These are phyloP conservation scores for Neodiprion fabricii DNA, from an alignment of 1,140 invertebrate genomes.

Conservation along the genomic window DNA sequence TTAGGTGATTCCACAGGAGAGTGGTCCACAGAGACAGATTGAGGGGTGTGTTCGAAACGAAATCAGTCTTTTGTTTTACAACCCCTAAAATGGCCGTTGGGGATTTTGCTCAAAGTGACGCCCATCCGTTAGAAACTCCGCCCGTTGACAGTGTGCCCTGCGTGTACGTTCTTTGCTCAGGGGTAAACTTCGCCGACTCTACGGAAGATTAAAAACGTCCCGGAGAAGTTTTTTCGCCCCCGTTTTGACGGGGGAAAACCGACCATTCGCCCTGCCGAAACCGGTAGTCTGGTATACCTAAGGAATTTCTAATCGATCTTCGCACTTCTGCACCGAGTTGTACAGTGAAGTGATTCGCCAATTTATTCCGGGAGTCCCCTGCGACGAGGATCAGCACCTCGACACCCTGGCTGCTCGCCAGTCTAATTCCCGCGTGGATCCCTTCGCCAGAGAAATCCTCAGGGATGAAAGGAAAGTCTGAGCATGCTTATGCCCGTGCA, in stretches of 20 bases:
- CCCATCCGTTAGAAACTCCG: slow-evolving; percentile 37
- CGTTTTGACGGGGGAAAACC: too few relatives aligned
- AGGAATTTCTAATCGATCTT: not conserved
- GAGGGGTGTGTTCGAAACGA: slow-evolving; percentile 46
- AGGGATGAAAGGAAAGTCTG: not conserved
- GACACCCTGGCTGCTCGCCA: not conserved
- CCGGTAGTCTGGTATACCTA: not conserved
- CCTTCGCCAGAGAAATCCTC: not conserved
- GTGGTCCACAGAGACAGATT: slow-evolving; percentile 49
- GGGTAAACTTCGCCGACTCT: not conserved
- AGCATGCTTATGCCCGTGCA: too few relatives aligned
- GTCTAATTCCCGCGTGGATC: too few relatives aligned
- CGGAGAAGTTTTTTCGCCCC: too few relatives aligned
- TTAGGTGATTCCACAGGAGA: slow-evolving; percentile 31
- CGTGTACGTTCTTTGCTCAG: not conserved
- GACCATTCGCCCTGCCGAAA: too few relatives aligned
- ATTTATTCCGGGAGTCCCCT: not conserved
- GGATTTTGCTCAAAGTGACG: slow-evolving; percentile 44
- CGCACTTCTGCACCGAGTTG: not conserved
- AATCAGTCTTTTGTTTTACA: slow-evolving; percentile 56
- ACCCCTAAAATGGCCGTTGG: slow-evolving; percentile 50
- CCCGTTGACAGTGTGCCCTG: not conserved
- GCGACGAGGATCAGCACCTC: not conserved
- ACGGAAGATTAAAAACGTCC: not conserved
- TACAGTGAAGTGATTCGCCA: not conserved